These are phyloP conservation scores for Molossus alvarezi DNA, from an alignment of 2,797 vertebrate genomes.

Conservation along the genomic window DNA sequence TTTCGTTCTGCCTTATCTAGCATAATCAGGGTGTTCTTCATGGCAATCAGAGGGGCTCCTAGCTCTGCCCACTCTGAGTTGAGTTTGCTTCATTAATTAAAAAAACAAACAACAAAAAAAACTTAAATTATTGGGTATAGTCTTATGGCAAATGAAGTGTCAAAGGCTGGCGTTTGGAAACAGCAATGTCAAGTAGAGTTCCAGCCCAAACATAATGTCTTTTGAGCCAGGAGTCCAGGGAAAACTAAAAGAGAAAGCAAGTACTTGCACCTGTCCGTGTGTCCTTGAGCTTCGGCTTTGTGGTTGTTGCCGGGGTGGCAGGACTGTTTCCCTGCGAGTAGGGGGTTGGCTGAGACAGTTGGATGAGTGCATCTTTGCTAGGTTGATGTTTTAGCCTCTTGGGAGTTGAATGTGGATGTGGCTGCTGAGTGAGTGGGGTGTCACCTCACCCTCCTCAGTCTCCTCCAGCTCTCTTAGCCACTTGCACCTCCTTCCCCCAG, in stretches of 20 bases:
- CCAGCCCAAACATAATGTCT: not conserved
- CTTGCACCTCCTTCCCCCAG: too few relatives aligned
- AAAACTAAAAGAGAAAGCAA: not conserved
- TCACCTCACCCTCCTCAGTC: not conserved
- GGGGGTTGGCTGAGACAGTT: not conserved
- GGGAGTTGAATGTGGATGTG: not conserved
- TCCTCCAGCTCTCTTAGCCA: not conserved
- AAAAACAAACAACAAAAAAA: not conserved
- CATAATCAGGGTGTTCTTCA: not conserved
- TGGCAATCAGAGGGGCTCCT: not conserved
- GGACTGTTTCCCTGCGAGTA: not conserved
- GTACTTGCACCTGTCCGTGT: not conserved
- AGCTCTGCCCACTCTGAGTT: not conserved
- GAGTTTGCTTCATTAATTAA: not conserved
- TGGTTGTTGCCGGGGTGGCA: too few relatives aligned
- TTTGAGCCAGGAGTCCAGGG: not conserved
- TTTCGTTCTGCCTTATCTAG: not conserved
- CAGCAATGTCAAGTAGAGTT: conserved; percentile 20
- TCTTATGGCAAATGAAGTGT: conserved; percentile 47
- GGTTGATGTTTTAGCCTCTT: not conserved
- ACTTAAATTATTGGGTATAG: conserved; percentile 26
- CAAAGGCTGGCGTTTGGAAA: conserved; percentile 59
- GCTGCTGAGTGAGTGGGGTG: not conserved
- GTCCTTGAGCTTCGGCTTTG: not conserved
- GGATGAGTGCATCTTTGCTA: not conserved